Evolutionary conservation across 2,797 vertebrate species (phyloP), one percentile per base, ranked within the genome.

Genomic region (Dendrocincla tyrannina): DNA sequence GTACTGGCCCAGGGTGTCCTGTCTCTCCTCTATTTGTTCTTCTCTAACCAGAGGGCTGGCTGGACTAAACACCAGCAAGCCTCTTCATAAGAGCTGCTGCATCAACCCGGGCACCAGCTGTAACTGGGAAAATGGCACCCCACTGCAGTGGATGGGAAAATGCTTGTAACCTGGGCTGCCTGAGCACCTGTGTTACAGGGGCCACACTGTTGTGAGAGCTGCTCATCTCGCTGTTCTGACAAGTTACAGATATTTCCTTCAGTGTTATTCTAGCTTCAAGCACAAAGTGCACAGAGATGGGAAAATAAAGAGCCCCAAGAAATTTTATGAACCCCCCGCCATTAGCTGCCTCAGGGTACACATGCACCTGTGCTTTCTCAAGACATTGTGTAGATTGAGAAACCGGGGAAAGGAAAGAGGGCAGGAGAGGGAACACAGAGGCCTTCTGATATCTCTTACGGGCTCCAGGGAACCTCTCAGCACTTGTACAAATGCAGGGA

Each of bases 291-390:
- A 28, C 14, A 76, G 37, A 33, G 17, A 9, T 9, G 44, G 22
- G 39, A 60, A 91, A 91, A 67, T 11, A 60, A 56, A 16, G 23
- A 80, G 7, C 24, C 39, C 10, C 55, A 42, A 85, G 11, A 44
- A 47, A 42, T 74, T 80, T 53, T 63, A 44, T 66, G 35, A 64
- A 12, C 3, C 4, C 3, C 4, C 5, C 0, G 44, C 7, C 6
- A 4, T 35, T 49, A 58, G 15, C 24, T 72, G 10, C 5, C 35
- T 82, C 11, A 24, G 50, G n/a, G 13, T 16, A 44, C 3, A 11
- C 13, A 5, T 0, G 0, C 8, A 5, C 5, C 13, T 2, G 6
- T 72, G 49, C 23, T 41, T 23, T 14, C 37, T 50, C 50, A 44
- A 69, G 50, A 10, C 16, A 19, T 13, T 6, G 2, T 6, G 2